Evolutionary conservation across 2,797 vertebrate genomes (phyloP).

Genomic region (Glossophaga mutica): DNA sequence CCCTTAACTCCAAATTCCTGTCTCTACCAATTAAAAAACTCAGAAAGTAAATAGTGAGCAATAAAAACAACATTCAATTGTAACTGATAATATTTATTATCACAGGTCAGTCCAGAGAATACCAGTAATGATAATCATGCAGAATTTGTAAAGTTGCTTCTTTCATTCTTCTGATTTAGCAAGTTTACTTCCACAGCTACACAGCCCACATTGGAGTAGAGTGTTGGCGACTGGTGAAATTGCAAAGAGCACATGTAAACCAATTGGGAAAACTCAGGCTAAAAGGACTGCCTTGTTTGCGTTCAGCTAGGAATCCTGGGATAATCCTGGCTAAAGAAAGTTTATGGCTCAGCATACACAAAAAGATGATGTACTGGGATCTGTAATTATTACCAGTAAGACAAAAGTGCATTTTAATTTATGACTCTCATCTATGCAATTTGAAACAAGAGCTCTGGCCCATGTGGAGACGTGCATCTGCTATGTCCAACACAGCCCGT

Average conservation of each 20-base stretch:
- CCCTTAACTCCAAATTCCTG: constrained; percentile 7
- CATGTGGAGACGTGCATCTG: not conserved
- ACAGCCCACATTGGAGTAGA: not conserved
- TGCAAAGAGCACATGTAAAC: not conserved
- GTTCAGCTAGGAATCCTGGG: not conserved
- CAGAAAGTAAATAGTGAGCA: not conserved
- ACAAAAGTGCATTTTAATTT: constrained; percentile 34
- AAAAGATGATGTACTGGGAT: not conserved
- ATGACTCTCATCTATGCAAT: constrained; percentile 14
- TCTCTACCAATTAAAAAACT: constrained; percentile 1
- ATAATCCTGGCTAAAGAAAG: not conserved
- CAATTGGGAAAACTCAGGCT: not conserved
- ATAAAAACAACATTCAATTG: constrained; percentile 35
- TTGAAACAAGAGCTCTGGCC: constrained; percentile 11
- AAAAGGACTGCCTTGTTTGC: not conserved
- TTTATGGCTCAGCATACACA: not conserved
- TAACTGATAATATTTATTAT: constrained; percentile 14
- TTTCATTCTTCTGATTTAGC: not conserved
- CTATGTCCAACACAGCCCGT: not conserved
- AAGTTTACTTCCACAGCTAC: not conserved
- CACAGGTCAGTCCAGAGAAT: not conserved
- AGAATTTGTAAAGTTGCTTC: not conserved
- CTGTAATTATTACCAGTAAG: not conserved
- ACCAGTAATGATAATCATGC: not conserved
- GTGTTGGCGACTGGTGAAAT: not conserved